These are phyloP conservation scores for Trissolcus brochymenae DNA, from an alignment of 2,888 invertebrate genomes.

Conservation along the genomic window DNA sequence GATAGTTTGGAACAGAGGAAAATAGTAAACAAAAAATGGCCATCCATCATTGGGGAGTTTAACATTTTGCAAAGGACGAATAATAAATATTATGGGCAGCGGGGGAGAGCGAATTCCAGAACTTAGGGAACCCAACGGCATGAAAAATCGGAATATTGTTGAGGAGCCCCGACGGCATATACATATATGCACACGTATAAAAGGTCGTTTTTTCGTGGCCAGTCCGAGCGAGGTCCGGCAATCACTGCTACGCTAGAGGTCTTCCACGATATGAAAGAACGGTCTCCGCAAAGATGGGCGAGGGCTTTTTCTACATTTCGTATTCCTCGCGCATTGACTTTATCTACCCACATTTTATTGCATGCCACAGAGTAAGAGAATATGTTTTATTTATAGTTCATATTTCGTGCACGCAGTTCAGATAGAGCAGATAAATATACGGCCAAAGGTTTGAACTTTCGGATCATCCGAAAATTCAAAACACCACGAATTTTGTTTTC, in stretches of 20 bases:
- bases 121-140: constrained; percentile 59
- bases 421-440: constrained; percentile 62
- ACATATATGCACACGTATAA: constrained; percentile 58
- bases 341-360: constrained; percentile 73
- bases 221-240: constrained; percentile 62
- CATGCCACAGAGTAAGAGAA: constrained; percentile 68
- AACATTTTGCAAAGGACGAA: constrained; percentile 60
- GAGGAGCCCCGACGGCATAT: constrained; percentile 48
- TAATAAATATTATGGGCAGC: constrained; percentile 62
- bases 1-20: too few species aligned
- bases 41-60: background rate
- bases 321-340: constrained; percentile 74
- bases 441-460: constrained; percentile 48
- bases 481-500: constrained; percentile 24
- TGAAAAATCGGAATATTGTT: constrained; percentile 66
- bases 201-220: constrained; percentile 57
- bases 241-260: constrained; percentile 60
- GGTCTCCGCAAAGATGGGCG: constrained; percentile 45
- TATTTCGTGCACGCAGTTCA: constrained; percentile 69
- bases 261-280: constrained; percentile 58
- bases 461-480: constrained; percentile 65
- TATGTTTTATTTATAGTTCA: constrained; percentile 77
- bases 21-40: too few species aligned
- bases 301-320: constrained; percentile 67
- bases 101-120: constrained; percentile 28